Base-by-base conservation (phyloP, 2,797 vertebrate species). In the Setipinna tenuifilis region DNA sequence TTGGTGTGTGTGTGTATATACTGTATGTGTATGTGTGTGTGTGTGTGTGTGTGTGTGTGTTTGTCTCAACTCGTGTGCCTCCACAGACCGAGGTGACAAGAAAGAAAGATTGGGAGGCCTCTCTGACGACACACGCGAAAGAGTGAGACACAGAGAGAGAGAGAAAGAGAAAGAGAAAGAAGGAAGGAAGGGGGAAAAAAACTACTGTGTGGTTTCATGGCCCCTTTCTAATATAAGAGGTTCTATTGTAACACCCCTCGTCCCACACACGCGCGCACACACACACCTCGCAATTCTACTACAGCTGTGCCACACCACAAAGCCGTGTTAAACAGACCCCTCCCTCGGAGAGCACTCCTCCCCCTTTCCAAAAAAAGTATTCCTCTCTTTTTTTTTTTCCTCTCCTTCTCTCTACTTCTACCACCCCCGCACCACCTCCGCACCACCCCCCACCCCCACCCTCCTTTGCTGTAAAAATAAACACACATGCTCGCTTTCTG, bases 381-480 rank as follows among this genome's bases (percentile, higher is more conserved):
- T 14, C 83, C 87, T 85, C 86, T 87, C 87, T 58, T 59, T 80
- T 17, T 71, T 23, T 23, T 19, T 23, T 62, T 23, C 23, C 61
- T 54, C 50, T 54, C 50, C 50, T 54, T 54, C 50, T 54, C 50
- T 54, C 50, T 9, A 54, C 12, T 54, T 54, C 50, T 54, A 9
- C 50, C 50, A 54, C 50, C 50, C 3, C 50, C 50, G 1, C 85
- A 87, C 88, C 89, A 90, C 91, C 88, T 88, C 88, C 65, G 4
- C 28, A 65, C 88, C 89, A 88, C 85, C 86, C 87, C 90, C 93
- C 91, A 90, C 90, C 85, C 54, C 84, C 90, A 86, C 91, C 88
- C 87, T 75, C 82, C 82, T 89, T 89, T 87, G 93, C 91, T 92
- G 94, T 94, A 94, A 95, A 95, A 95, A 96, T 95, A 96, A 95